phyloP scores from a whole-genome alignment of 2,113 vertebrate genomes.

The Rhagologus leucostigma region DNA sequence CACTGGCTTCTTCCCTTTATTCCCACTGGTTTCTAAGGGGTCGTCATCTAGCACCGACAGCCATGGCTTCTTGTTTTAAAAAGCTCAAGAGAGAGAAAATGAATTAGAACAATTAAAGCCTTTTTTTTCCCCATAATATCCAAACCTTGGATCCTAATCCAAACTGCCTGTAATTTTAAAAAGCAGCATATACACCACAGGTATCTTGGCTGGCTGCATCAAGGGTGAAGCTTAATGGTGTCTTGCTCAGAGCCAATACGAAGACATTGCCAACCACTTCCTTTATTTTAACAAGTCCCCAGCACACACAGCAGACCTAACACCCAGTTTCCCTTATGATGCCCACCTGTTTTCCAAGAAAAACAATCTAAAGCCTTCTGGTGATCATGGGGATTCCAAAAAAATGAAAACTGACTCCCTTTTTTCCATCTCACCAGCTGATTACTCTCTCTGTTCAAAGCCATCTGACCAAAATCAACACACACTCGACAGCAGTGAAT shows the following conservation, averaged over 20 bases:
- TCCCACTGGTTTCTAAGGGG: neutral
- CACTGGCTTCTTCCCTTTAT: neutral
- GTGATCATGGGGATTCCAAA: neutral
- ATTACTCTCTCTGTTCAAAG: neutral
- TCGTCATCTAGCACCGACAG: neutral
- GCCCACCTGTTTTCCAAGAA: neutral
- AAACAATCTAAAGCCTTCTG: neutral
- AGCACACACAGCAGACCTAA: neutral
- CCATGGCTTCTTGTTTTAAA: neutral
- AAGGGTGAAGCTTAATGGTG: neutral
- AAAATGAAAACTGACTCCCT: neutral
- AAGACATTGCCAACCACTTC: neutral
- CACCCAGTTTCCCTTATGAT: neutral
- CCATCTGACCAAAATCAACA: neutral
- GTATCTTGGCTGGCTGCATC: slow-evolving; percentile 12
- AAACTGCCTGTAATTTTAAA: neutral
- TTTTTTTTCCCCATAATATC: neutral
- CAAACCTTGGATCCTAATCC: neutral
- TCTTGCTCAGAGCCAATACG: neutral
- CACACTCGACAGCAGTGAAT: neutral
- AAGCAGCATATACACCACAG: neutral
- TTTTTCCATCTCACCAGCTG: neutral
- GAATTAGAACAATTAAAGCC: neutral
- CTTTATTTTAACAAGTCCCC: neutral
- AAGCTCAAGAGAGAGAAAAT: neutral